These are phyloP conservation scores for Gryon sp. DNA, from an alignment of 1,140 invertebrate genomes.

Conservation along the genomic window DNA sequence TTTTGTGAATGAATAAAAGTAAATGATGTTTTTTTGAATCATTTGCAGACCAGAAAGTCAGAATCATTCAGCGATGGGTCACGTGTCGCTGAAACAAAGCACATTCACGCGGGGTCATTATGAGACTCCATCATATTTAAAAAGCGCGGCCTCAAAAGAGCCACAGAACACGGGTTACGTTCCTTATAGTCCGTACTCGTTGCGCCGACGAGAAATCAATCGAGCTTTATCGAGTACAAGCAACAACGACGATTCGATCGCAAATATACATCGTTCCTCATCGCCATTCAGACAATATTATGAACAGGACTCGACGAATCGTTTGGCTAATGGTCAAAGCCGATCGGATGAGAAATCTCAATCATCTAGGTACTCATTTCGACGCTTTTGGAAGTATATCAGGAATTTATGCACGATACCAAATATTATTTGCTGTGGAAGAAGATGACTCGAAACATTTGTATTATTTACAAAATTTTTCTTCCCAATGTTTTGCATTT, in stretches of 20 bases:
- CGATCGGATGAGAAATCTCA: conserved; percentile 65
- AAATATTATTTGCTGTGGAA: neutral
- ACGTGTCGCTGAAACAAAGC: conserved; percentile 75
- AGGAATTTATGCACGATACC: neutral
- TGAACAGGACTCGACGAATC: conserved; percentile 65
- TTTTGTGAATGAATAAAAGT: neutral
- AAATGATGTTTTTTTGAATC: conserved; percentile 16
- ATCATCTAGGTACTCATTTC: conserved; percentile 52
- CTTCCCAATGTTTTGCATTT: neutral
- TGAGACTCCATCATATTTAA: conserved; percentile 67
- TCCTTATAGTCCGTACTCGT: conserved; percentile 76
- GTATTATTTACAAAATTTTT: too few species aligned
- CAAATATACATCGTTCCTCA: conserved; percentile 62
- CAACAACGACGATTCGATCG: conserved; percentile 57
- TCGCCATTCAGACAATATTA: conserved; percentile 66
- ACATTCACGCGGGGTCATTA: conserved; percentile 70
- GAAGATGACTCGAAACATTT: too few species aligned
- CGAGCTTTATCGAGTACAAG: conserved; percentile 69
- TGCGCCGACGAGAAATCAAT: conserved; percentile 71
- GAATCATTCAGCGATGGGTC: conserved; percentile 68
- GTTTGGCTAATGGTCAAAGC: conserved; percentile 66
- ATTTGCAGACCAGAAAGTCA: conserved; percentile 72
- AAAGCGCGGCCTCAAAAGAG: conserved; percentile 68
- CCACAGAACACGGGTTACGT: conserved; percentile 70
- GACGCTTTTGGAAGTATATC: conserved; percentile 3